Base-by-base conservation (phyloP, 2,797 vertebrate genomes). In the Cichlasoma orientale region DNA sequence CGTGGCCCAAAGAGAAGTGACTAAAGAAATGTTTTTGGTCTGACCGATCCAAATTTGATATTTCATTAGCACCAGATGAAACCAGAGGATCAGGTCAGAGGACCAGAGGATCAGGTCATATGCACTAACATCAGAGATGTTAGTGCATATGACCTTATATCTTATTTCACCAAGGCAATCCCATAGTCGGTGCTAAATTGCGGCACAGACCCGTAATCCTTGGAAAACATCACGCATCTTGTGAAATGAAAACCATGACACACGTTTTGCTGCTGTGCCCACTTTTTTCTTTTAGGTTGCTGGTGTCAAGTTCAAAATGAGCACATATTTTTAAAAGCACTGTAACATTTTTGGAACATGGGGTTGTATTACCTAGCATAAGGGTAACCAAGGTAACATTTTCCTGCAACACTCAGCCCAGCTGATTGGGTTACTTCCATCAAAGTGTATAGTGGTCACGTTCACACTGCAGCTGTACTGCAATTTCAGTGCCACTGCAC, bases 391-490 rank as follows among this genome's bases (percentile, higher is more conserved):
- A 44, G 41, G 47, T 50, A 18, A 50, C 18, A 19, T 50, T n/a
- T 3, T 12, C 10, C 10, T 36, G 21, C 18, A 9, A 21, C 52
- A 21, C 16, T 47, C 21, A 38, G n/a, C 27, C 29, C 12, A 53
- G 8, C 44, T 52, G 21, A n/a, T 9, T 14, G 6, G 31, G 12
- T 7, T 4, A 38, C 31, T 54, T 56, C 21, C 72, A 23, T 66
- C 4, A 59, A 2, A 25, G n/a, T 55, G 13, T 7, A 38, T 14
- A 70, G n/a, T 1, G 4, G 14, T 71, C 13, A 55, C 0, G 19
- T 79, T 59, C 41, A 54, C 72, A 71, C 78, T 79, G 71, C 74
- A 78, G 61, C 52, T 74, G 75, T 31, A 18, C 25, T 10, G 33
- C 3, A 41, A 33, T 33, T 27, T 56, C 25, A 59, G 23, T 2